Evolutionary conservation across 2,888 invertebrate species (phyloP), one percentile per base, ranked within the genome.

Genomic region (Synanthedon tipuliformis): DNA sequence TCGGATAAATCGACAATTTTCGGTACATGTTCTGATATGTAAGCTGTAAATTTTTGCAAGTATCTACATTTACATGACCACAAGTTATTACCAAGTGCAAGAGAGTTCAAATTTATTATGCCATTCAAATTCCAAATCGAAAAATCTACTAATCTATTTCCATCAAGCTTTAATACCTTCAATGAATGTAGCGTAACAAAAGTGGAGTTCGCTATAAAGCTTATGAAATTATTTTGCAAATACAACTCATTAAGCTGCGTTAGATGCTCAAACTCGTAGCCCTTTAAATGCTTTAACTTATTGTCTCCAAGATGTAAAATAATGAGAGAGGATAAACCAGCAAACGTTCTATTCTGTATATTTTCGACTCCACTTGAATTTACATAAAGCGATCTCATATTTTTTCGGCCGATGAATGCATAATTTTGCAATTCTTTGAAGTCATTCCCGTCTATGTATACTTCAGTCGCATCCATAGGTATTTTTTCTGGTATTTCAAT

Each of bases 381-480:
- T 59, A 96, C 92, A 82, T 92, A 96, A 59, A 97, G 89, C 55
- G 93, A 92, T 65, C 93, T 90, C 91, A 97, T 92, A 83, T 95
- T 95, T 82, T 96, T 96, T 55, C 96, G 90, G 0, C 96, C 96
- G 63, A 96, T 94, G 80, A 98, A 96, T 59, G 94, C 93, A 81
- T 96, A 94, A 80, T 94, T 93, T 76, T 94, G 93, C 65, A 98
- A 87, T 72, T 94, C 92, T 62, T 92, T 92, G 67, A 97, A 90
- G 71, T 95, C 91, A 75, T 97, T 96, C 50, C 97, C 97, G 73
- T 97, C 97, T 70, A 98, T 87, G 73, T 95, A 96, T 51, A 98
- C 91, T 71, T 97, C 95, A 27, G 96, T 97, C 18, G 96, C 95
- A 74, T 97, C 96, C 94, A 96, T 96, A 3, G 98, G 98, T 69